Conservation (phyloP, 2,113 vertebrate genomes). For the Antechinus stuartii region DNA sequence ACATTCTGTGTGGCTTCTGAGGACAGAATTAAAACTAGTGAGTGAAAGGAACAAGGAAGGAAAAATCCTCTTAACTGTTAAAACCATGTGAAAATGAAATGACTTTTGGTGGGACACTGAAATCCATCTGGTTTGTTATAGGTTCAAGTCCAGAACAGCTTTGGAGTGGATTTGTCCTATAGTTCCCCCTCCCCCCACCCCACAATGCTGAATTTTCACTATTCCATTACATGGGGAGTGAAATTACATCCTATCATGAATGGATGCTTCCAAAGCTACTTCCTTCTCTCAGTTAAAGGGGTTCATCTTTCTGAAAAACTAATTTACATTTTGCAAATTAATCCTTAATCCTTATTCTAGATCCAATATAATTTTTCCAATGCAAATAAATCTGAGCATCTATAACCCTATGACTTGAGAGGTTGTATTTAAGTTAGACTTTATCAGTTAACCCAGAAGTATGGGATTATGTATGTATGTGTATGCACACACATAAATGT, state of each 20-base stretch:
- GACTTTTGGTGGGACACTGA: neutral
- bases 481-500: neutral
- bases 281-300: neutral
- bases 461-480: neutral
- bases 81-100: neutral
- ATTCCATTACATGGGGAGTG: neutral
- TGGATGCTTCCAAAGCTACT: neutral
- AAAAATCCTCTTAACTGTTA: neutral
- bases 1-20: neutral
- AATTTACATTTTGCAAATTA: neutral
- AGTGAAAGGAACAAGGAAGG: neutral
- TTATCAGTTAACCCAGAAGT: conserved; percentile 13
- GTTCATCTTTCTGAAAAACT: neutral
- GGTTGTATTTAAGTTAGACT: neutral
- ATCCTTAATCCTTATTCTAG: neutral
- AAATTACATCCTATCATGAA: neutral
- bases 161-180: neutral
- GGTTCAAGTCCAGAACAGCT: neutral
- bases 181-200: neutral
- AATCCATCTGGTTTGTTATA: neutral
- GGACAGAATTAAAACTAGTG: neutral
- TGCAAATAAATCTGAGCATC: conserved; percentile 13
- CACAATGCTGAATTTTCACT: neutral
- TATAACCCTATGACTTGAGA: conserved; percentile 6
- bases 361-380: neutral